Conservation (phyloP, 2,888 invertebrate species). For the Incurvaria masculella region DNA sequence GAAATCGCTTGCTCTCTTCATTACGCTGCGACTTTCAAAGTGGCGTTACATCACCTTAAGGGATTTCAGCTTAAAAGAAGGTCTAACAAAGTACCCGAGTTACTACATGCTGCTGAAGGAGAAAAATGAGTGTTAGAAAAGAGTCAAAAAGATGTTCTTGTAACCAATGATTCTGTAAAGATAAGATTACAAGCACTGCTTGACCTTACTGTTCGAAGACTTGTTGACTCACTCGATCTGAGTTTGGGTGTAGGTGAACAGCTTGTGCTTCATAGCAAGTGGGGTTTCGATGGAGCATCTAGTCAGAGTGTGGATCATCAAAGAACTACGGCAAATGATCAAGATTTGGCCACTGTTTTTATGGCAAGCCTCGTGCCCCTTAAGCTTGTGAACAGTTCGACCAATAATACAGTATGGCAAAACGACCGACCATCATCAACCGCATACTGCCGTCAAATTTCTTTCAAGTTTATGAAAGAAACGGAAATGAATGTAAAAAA, state of each 20-base stretch:
- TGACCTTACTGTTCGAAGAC: background rate
- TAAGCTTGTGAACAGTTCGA: constrained; percentile 1
- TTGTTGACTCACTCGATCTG: background rate
- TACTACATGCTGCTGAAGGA: background rate
- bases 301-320: constrained; percentile 7
- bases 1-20: background rate
- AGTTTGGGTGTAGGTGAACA: background rate
- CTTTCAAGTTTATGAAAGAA: no score
- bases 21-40: background rate
- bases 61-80: background rate
- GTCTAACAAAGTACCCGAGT: background rate
- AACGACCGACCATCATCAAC: constrained; percentile 10
- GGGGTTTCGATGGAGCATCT: constrained; percentile 9
- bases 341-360: no score
- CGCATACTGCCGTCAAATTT: background rate
- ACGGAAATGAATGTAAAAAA: no score
- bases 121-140: background rate
- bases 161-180: background rate
- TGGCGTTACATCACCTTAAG: background rate
- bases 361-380: constrained; percentile 1
- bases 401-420: constrained; percentile 6
- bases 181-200: background rate
- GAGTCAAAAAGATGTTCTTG: background rate
- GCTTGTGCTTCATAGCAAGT: background rate
- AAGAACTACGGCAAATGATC: background rate